Percentiles rank a stretch among this genome's conserved stretches.
phyloP scores from a whole-genome alignment of 2,888 invertebrate genomes.

The Pycnomerus fuliginosus region DNA sequence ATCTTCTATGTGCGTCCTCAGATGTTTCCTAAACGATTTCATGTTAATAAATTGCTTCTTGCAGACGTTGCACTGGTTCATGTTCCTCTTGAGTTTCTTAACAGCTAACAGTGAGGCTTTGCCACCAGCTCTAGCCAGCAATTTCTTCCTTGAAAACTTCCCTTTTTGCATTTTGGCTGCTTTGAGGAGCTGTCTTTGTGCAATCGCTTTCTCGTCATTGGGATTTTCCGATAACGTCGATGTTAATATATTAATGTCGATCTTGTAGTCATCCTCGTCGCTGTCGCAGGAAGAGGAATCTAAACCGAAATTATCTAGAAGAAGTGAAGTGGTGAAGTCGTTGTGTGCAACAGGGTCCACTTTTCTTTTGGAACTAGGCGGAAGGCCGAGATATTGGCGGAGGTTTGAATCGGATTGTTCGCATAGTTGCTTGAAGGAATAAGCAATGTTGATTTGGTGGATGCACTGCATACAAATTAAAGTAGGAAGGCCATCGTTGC shows the following conservation, averaged over 20 bases:
- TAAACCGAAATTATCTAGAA: conserved; percentile 46
- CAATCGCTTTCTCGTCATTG: conserved; percentile 49
- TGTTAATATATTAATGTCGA: conserved; percentile 41
- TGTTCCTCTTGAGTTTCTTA: conserved; percentile 46
- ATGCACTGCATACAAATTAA: conserved; percentile 54
- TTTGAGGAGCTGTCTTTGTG: conserved; percentile 51
- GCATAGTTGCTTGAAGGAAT: conserved; percentile 54
- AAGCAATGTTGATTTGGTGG: conserved; percentile 53
- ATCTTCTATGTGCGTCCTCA: conserved; percentile 53
- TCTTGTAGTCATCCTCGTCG: conserved; percentile 44
- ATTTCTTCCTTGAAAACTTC: conserved; percentile 46
- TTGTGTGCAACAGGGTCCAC: conserved; percentile 26
- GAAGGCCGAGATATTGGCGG: conserved; percentile 51
- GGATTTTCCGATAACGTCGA: conserved; percentile 34
- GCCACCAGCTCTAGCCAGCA: conserved; percentile 41
- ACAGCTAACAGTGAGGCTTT: conserved; percentile 33
- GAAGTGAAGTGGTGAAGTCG: conserved; percentile 36
- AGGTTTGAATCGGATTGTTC: conserved; percentile 53
- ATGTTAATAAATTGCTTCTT: conserved; percentile 52
- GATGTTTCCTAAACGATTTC: conserved; percentile 53
- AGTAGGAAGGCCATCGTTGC: conserved; percentile 53
- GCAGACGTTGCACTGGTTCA: conserved; percentile 52
- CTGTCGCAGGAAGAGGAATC: conserved; percentile 47
- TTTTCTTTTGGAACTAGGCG: conserved; percentile 31
- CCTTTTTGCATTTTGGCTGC: conserved; percentile 46